Evolutionary conservation across 1,140 invertebrate species (phyloP).

Genomic region (Bacillus rossius): DNA sequence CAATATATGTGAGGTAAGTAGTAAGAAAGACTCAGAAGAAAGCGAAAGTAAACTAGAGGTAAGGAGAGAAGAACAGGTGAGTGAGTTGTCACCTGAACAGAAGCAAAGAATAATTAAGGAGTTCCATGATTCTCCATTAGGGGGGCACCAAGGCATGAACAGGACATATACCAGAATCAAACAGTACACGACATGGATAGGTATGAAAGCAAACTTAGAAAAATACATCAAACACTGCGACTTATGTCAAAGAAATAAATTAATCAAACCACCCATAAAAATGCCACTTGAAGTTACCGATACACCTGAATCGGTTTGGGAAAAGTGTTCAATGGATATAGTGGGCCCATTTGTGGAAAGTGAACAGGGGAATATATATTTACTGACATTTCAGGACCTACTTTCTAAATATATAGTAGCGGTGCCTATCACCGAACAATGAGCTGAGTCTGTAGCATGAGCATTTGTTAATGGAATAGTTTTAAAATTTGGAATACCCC

Average conservation of each 20-base stretch:
- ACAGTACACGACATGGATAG: background rate
- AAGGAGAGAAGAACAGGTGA: background rate
- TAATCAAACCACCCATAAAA: background rate
- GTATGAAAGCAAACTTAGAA: background rate
- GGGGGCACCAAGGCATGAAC: slow-evolving; percentile 1
- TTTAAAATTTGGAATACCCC: background rate
- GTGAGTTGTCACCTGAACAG: background rate
- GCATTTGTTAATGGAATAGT: background rate
- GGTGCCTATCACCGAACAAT: slow-evolving; percentile 2
- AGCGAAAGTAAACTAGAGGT: background rate
- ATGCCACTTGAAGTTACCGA: background rate
- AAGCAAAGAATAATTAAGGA: slow-evolving; percentile 1
- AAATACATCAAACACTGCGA: background rate
- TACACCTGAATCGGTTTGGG: background rate
- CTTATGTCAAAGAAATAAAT: background rate
- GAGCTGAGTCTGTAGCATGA: background rate
- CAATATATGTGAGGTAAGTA: too few relatives aligned
- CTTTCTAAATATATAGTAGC: slow-evolving; percentile 18
- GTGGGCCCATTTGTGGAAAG: slow-evolving; percentile 16
- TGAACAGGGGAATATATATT: slow-evolving; percentile 12
- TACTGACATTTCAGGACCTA: slow-evolving; percentile 16
- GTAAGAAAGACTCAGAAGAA: background rate
- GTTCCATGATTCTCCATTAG: background rate
- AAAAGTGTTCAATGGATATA: slow-evolving; percentile 14
- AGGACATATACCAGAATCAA: slow-evolving; percentile 4